Percentiles rank a stretch among this genome's conserved stretches.
Evolutionary conservation across 2,888 invertebrate species (phyloP).

Genomic region (Clistopyga incitator): DNA sequence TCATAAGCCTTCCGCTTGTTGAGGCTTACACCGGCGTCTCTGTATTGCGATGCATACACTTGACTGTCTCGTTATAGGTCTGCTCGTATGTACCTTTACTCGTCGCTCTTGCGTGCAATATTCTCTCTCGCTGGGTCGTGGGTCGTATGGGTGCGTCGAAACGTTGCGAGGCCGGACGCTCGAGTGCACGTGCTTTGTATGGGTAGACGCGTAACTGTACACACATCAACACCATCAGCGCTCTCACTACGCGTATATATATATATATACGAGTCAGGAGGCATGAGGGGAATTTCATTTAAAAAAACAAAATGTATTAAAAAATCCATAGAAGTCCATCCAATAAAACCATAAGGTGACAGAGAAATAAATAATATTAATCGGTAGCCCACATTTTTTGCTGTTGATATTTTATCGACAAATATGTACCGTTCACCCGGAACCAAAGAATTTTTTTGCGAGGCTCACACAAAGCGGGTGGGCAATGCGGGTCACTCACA

Average conservation of each 20-base stretch:
- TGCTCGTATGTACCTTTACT: neutral
- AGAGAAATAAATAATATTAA: too few relatives aligned
- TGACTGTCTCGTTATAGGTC: conserved; percentile 30
- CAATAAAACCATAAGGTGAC: too few relatives aligned
- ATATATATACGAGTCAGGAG: neutral
- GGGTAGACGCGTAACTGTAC: neutral
- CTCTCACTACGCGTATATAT: neutral
- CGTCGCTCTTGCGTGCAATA: conserved; percentile 50
- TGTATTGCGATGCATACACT: conserved; percentile 53
- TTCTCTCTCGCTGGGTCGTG: conserved; percentile 53
- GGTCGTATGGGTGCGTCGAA: conserved; percentile 47
- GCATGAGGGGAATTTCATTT: too few relatives aligned
- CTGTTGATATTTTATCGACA: too few relatives aligned
- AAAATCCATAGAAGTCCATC: too few relatives aligned
- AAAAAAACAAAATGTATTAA: too few relatives aligned
- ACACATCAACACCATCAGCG: neutral
- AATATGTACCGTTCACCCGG: too few relatives aligned
- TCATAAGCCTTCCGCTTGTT: conserved; percentile 41
- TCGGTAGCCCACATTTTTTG: too few relatives aligned
- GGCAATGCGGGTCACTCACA: too few relatives aligned
- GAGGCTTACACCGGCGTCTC: conserved; percentile 28
- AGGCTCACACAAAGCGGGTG: too few relatives aligned
- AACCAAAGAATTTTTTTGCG: too few relatives aligned
- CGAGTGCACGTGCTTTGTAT: conserved; percentile 56
- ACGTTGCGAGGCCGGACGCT: conserved; percentile 65